These are phyloP conservation scores for Serilophus lunatus DNA, from an alignment of 2,113 vertebrate genomes.

Conservation along the genomic window DNA sequence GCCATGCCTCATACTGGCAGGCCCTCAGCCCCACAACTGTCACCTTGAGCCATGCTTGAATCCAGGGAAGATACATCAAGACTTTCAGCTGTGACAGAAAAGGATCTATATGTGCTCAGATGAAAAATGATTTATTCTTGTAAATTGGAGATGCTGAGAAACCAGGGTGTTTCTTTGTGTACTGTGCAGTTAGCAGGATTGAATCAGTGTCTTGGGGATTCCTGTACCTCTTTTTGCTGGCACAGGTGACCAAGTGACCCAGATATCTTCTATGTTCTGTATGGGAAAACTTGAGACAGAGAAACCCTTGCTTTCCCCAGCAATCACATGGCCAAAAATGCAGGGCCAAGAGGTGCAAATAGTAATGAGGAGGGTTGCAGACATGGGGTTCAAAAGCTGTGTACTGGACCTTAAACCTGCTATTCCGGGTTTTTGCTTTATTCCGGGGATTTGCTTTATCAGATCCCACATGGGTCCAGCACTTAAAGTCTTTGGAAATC, in stretches of 20 bases:
- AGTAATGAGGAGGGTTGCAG: not conserved
- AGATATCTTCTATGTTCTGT: not conserved
- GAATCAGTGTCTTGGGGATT: not conserved
- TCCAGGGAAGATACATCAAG: rapidly evolving
- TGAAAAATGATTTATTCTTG: not conserved
- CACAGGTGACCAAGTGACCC: not conserved
- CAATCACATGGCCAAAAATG: rapidly evolving
- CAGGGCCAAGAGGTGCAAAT: not conserved
- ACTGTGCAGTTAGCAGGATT: not conserved
- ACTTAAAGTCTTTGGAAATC: not conserved
- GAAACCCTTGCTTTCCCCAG: not conserved
- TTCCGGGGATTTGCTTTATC: not conserved
- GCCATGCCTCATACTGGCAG: not conserved
- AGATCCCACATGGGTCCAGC: not conserved
- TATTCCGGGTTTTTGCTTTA: no score
- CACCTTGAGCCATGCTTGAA: not conserved
- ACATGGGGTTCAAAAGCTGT: not conserved
- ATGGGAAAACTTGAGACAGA: not conserved
- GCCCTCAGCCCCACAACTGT: not conserved
- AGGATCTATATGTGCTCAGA: not conserved
- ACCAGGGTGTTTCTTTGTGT: not conserved
- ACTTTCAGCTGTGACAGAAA: not conserved
- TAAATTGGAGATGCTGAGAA: not conserved
- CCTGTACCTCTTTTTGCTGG: not conserved
- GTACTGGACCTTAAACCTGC: not conserved